Evolutionary conservation across 1,140 invertebrate species (phyloP), one percentile per base, ranked within the genome.

Genomic region (Cyclina sinensis): DNA sequence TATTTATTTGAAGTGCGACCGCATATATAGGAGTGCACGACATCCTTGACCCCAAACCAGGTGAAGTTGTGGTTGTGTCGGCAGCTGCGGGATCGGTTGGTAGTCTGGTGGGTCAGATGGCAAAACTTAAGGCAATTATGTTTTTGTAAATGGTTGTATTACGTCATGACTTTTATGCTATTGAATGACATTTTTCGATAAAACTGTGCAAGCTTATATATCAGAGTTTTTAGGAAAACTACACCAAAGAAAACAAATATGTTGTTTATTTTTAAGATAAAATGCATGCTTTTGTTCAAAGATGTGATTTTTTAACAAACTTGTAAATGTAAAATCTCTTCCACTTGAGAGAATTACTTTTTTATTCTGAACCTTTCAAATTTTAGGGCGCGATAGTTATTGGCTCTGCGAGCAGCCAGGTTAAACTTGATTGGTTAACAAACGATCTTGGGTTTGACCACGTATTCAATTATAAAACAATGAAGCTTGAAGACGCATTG

Each of bases 391-490:
- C 97, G 57, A 96, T 94, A 86, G 97, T 97, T 0, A 97, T 98
- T 90, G 97, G 97, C 9, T 97, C 97, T 91, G 96, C 97, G 82
- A 97, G 97, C 1, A 96, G 96, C 11, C 97, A 97, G 80, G 96
- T 96, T 0, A 98, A 98, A 95, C 96, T 97, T 83, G 93, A 96
- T 84, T 97, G 97, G 97, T 91, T 97, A 0, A 96, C 95, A 32
- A 91, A 97, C 5, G 96, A 97, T 57, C 91, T 97, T 1, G 96
- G 96, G n/a, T 97, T 97, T 92, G 97, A 98, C 93, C 90, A 94
- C 88, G 97, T 96, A 2, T 97, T 97, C 79, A 97, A 98, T 94
- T 98, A 98, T 92, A 98, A 97, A 95, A 97, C 97, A 95, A 97
- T 93, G 0, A 93, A 97, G 87, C 74, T 97, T 43, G 92, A 91